phyloP scores from a whole-genome alignment of 2,113 vertebrate species.

The Percina caprodes region DNA sequence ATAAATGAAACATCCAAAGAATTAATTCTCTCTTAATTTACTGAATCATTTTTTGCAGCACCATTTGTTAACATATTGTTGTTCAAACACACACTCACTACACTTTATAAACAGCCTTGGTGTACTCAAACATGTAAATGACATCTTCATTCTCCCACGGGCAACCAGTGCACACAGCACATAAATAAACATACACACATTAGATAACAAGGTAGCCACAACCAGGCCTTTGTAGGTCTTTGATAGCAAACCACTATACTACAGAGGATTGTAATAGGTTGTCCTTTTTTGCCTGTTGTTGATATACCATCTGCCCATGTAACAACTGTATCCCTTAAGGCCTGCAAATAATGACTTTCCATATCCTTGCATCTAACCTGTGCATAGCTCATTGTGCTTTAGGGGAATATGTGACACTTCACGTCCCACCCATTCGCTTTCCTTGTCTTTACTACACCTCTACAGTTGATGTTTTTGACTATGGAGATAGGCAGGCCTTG shows the following conservation, averaged over 20 bases:
- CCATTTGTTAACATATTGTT: slow-evolving; percentile 5
- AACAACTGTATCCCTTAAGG: slow-evolving; percentile 76
- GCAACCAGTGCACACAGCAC: slow-evolving; percentile 39
- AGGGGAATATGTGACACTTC: slow-evolving; percentile 74
- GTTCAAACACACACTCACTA: slow-evolving; percentile 9
- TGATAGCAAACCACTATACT: slow-evolving; percentile 66
- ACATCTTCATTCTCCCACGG: slow-evolving; percentile 49
- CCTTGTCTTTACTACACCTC: slow-evolving; percentile 67
- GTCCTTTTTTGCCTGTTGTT: slow-evolving; percentile 73
- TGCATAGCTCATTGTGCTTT: slow-evolving; percentile 70
- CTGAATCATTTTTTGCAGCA: neutral
- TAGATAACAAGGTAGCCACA: slow-evolving; percentile 72
- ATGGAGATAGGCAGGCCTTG: slow-evolving; percentile 73
- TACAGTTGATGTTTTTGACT: slow-evolving; percentile 71
- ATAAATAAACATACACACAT: slow-evolving; percentile 77
- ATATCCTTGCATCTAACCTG: slow-evolving; percentile 79
- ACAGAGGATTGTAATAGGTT: slow-evolving; percentile 74
- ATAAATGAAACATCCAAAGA: neutral
- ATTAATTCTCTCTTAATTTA: neutral
- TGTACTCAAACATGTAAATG: slow-evolving; percentile 59
- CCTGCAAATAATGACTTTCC: slow-evolving; percentile 82
- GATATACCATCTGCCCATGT: slow-evolving; percentile 76
- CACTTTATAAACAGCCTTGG: slow-evolving; percentile 6
- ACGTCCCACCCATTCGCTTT: slow-evolving; percentile 66
- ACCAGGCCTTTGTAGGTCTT: slow-evolving; percentile 64